Evolutionary conservation across 1,140 invertebrate species (phyloP).

Genomic region (Helicoverpa armigera): DNA sequence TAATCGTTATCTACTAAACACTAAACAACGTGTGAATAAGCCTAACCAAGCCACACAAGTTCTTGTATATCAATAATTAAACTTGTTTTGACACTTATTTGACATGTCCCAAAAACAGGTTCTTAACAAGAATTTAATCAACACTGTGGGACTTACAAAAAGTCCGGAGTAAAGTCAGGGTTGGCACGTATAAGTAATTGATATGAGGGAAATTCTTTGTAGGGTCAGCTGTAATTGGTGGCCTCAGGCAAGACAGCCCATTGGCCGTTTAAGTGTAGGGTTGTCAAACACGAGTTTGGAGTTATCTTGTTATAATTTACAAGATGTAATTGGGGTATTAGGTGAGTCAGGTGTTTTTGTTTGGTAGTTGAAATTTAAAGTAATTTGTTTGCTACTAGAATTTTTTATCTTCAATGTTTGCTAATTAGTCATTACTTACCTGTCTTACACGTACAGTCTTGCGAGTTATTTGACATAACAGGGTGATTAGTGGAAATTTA

Average conservation of each 20-base stretch:
- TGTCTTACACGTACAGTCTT: too few relatives aligned
- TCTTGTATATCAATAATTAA: conserved; percentile 34
- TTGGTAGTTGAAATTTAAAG: not conserved
- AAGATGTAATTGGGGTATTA: not conserved
- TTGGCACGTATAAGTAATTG: conserved; percentile 60
- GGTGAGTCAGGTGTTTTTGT: not conserved
- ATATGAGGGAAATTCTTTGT: conserved; percentile 60
- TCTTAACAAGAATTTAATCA: conserved; percentile 67
- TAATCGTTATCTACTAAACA: not conserved
- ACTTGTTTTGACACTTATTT: conserved; percentile 55
- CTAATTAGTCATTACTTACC: too few relatives aligned
- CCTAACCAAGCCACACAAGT: not conserved
- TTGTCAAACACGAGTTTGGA: conserved; percentile 36
- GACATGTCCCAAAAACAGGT: conserved; percentile 56
- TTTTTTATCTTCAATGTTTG: too few relatives aligned
- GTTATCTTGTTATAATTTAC: conserved; percentile 13
- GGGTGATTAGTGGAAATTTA: too few relatives aligned
- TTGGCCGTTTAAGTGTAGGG: conserved; percentile 54
- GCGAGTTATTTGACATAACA: too few relatives aligned
- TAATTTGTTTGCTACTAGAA: too few relatives aligned
- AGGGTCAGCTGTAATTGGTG: conserved; percentile 63
- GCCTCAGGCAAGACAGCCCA: conserved; percentile 57
- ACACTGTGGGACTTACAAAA: conserved; percentile 47
- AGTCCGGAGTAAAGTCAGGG: conserved; percentile 48
- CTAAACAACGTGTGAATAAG: not conserved